Percentiles rank a stretch among this genome's conserved stretches.
Evolutionary conservation across 2,888 invertebrate species (phyloP).

Genomic region (Xestobium rufovillosum): DNA sequence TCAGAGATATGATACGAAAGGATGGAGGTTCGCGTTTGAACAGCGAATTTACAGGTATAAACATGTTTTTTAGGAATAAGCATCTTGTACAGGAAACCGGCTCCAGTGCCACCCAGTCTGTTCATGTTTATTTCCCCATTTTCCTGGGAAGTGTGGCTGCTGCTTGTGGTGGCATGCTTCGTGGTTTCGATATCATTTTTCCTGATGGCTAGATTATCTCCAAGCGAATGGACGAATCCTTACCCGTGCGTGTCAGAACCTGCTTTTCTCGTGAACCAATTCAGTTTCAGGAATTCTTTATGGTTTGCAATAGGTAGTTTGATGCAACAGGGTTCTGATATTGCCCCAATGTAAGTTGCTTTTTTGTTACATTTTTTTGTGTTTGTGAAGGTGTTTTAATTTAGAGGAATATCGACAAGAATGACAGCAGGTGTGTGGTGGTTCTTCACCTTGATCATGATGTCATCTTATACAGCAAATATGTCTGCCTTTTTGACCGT

Average conservation of each 20-base stretch:
- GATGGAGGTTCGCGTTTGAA: conserved; percentile 4
- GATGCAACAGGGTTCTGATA: conserved; percentile 81
- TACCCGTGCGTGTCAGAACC: conserved; percentile 80
- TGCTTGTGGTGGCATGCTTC: conserved; percentile 72
- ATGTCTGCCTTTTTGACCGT: conserved; percentile 84
- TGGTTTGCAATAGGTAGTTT: conserved; percentile 85
- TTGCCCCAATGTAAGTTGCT: conserved; percentile 69
- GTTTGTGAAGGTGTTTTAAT: conserved; percentile 12
- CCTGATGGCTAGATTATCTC: conserved; percentile 70
- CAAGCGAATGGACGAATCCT: conserved; percentile 85
- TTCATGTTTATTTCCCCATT: conserved; percentile 92
- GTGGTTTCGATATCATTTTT: conserved; percentile 74
- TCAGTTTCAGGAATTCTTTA: conserved; percentile 73
- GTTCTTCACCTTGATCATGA: conserved; percentile 84
- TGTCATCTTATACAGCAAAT: conserved; percentile 84
- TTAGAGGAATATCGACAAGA: conserved; percentile 77
- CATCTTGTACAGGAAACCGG: conserved; percentile 82
- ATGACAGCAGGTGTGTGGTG: conserved; percentile 84
- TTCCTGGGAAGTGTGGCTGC: conserved; percentile 72
- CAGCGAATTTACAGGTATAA: conserved; percentile 28
- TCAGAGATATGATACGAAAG: no score
- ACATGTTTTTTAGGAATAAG: no score
- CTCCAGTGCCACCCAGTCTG: conserved; percentile 74
- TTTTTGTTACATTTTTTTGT: neutral
- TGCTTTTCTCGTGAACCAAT: conserved; percentile 75